These are phyloP conservation scores for Masnerella sp. DNA, from an alignment of 2,888 invertebrate genomes.

Conservation along the genomic window DNA sequence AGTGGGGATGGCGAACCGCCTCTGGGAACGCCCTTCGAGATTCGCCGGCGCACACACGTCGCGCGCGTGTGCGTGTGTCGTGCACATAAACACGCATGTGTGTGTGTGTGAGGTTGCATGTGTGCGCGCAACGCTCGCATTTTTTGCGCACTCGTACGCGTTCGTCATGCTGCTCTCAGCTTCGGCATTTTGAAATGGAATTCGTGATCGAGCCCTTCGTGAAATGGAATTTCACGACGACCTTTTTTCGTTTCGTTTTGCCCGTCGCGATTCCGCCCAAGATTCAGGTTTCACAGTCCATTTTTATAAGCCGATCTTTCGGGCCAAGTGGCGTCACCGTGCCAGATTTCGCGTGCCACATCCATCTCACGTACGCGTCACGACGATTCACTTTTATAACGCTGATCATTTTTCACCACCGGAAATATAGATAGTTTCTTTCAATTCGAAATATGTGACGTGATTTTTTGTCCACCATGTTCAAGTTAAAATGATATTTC, in stretches of 20 bases:
- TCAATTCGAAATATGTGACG: too few relatives aligned
- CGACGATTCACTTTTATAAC: too few relatives aligned
- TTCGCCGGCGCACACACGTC: slow-evolving; percentile 63
- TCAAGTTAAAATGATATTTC: too few relatives aligned
- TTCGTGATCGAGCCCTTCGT: slow-evolving; percentile 56
- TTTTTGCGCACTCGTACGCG: slow-evolving; percentile 49
- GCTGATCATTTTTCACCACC: too few relatives aligned
- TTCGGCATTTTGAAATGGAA: slow-evolving; percentile 56
- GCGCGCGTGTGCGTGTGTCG: slow-evolving; percentile 12
- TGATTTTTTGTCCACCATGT: too few relatives aligned
- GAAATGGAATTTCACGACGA: slow-evolving; percentile 52
- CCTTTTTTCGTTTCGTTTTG: slow-evolving; percentile 21
- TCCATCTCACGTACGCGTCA: too few relatives aligned
- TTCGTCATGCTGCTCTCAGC: slow-evolving; percentile 57
- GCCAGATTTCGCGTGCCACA: too few relatives aligned
- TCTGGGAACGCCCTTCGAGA: slow-evolving; percentile 77
- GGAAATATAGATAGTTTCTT: too few relatives aligned
- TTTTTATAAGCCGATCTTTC: too few relatives aligned
- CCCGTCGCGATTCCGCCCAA: slow-evolving; percentile 18
- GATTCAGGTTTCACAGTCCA: slow-evolving; percentile 49
- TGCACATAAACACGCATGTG: slow-evolving; percentile 9
- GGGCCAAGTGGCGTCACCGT: neutral
- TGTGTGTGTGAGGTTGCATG: slow-evolving; percentile 6
- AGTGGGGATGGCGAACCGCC: slow-evolving; percentile 76
- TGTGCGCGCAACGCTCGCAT: slow-evolving; percentile 46